Evolutionary conservation across 2,797 vertebrate species (phyloP).

Genomic region (Tangara arthus): DNA sequence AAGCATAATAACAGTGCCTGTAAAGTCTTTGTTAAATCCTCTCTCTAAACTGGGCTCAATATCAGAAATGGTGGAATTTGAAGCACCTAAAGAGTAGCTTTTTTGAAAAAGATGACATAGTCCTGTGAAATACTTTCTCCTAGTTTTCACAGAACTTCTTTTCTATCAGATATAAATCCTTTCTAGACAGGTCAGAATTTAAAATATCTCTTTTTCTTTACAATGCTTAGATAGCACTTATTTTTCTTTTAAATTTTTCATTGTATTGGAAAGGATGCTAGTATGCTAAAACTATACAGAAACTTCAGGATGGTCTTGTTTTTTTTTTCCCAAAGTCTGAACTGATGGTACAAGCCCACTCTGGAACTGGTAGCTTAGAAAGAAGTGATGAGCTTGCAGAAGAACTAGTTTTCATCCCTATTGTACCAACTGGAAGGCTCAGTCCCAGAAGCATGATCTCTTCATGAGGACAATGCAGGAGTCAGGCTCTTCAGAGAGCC

Average conservation of each 20-base stretch:
- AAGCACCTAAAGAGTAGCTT: neutral
- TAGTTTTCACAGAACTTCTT: neutral
- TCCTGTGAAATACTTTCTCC: neutral
- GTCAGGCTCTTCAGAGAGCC: neutral
- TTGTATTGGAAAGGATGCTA: neutral
- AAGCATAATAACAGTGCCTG: neutral
- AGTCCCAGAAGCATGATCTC: neutral
- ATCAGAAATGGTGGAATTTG: neutral
- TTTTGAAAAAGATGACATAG: neutral
- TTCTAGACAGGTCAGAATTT: neutral
- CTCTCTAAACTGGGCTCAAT: neutral
- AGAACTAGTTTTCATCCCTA: neutral
- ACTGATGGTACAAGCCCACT: neutral
- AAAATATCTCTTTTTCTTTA: neutral
- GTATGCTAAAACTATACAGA: neutral
- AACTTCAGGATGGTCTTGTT: neutral
- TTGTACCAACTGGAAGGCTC: neutral
- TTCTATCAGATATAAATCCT: neutral
- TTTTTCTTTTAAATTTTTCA: neutral
- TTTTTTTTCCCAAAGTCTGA: neutral
- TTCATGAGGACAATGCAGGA: neutral
- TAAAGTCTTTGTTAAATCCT: constrained; percentile 2
- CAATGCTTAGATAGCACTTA: neutral
- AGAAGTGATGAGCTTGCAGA: neutral
- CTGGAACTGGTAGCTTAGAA: neutral